Conservation (phyloP, 2,113 vertebrate genomes). For the Aptenodytes patagonicus region DNA sequence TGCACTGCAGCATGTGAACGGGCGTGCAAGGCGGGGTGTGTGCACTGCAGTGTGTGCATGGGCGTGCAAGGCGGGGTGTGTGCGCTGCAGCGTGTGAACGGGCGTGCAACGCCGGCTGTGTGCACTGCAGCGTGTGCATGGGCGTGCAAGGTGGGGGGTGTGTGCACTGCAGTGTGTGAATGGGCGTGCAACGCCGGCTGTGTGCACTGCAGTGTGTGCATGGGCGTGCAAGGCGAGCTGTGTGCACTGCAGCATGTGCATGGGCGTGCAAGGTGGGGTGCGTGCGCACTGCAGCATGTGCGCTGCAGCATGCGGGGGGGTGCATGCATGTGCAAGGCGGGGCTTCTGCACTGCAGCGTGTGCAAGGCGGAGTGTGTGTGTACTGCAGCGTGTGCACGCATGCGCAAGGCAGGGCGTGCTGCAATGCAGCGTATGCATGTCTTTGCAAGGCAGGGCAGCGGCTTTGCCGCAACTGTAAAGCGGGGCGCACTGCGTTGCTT, state of each 20-base stretch:
- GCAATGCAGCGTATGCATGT: neutral
- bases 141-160: neutral
- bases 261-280: neutral
- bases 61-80: neutral
- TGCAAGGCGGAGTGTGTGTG: too few relatives aligned
- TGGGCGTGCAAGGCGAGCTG: too few relatives aligned
- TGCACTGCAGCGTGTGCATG: neutral
- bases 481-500: rapidly evolving
- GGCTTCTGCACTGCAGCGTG: neutral
- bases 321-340: too few relatives aligned
- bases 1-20: neutral
- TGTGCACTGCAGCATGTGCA: neutral
- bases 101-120: too few relatives aligned
- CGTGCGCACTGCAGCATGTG: neutral
- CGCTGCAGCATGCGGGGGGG: too few relatives aligned
- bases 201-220: too few relatives aligned
- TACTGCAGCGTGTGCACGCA: neutral
- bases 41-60: neutral
- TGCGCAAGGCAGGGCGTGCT: neutral
- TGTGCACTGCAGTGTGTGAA: neutral
- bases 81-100: neutral
- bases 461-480: neutral
- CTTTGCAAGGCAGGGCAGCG: neutral
- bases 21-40: too few relatives aligned
- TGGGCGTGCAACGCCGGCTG: too few relatives aligned